phyloP scores from a whole-genome alignment of 2,888 invertebrate species.

The Leptogaster cylindrica region DNA sequence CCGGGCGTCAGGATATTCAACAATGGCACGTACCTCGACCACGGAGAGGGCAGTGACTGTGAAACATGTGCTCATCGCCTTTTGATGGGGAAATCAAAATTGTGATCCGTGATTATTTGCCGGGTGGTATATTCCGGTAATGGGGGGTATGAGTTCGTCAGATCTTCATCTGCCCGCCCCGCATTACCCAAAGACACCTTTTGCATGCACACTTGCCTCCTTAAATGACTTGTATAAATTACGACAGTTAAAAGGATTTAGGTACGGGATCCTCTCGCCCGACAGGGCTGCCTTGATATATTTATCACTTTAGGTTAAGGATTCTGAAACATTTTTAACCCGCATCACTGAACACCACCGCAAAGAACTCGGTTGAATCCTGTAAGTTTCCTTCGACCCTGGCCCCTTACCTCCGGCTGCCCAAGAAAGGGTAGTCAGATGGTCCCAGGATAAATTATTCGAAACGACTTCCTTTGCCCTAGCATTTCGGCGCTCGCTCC shows the following conservation, averaged over 20 bases:
- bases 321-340: constrained; percentile 45
- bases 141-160: too few relatives aligned
- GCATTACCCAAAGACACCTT: too few relatives aligned
- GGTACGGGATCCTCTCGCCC: not conserved
- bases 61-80: constrained; percentile 35
- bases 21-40: not conserved
- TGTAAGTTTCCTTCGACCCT: constrained; percentile 7
- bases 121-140: constrained; percentile 6
- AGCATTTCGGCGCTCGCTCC: constrained; percentile 20
- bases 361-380: constrained; percentile 3
- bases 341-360: constrained; percentile 42
- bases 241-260: constrained; percentile 6
- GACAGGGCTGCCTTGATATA: constrained; percentile 44
- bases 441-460: constrained; percentile 36
- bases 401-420: not conserved
- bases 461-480: constrained; percentile 15
- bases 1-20: not conserved
- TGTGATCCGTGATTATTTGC: constrained; percentile 39
- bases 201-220: not conserved
- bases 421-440: not conserved
- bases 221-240: constrained; percentile 42
- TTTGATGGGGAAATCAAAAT: constrained; percentile 40
- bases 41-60: constrained; percentile 16
- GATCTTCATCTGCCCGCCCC: too few relatives aligned
- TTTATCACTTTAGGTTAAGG: constrained; percentile 47